Evolutionary conservation across 2,113 vertebrate species (phyloP), one percentile per base, ranked within the genome.

Genomic region (Rhagologus leucostigma): DNA sequence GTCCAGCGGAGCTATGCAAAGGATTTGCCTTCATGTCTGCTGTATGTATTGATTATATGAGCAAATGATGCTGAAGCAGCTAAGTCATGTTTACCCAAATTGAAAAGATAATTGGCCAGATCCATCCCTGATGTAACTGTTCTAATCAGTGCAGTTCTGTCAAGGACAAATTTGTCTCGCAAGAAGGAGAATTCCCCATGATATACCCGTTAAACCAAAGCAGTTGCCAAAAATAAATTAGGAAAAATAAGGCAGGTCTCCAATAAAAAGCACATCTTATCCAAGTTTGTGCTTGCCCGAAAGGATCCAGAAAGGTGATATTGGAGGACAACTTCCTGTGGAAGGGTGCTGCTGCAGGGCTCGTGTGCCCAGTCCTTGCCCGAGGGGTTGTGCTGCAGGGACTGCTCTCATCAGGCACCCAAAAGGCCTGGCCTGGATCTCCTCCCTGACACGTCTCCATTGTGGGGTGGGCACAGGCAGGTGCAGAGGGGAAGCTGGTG

Each of bases 81-180:
- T 78, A 69, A 87, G 35, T 70, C 71, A 41, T 67, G 23, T 92
- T 95, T 71, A 81, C 44, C 15, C 71, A 90, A 60, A 92, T 50
- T 49, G 60, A 90, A 90, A 77, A 84, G 39, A 86, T 68, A 94
- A 84, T 89, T 89, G 82, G 41, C 39, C 49, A 76, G n/a, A 44
- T 84, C 73, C 44, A 78, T 71, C 62, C 60, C 10, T 84, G 47
- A 49, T 75, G n/a, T 71, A 90, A 53, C 33, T 79, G 62, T 67
- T 92, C 37, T 49, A 84, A 50, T 84, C 29, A 53, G 13, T 44
- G 33, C 73, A 75, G 32, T 76, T 94, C 50, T 93, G 41, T 90
- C 76, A 93, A 92, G 80, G 79, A 71, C 50, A 90, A 84, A 71
- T 60, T 84, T 78, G 14, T 37, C 92, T 84, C 1, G 0, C 77